These are phyloP conservation scores for Leptopilina drosophilae DNA, from an alignment of 2,888 invertebrate species.

Conservation along the genomic window DNA sequence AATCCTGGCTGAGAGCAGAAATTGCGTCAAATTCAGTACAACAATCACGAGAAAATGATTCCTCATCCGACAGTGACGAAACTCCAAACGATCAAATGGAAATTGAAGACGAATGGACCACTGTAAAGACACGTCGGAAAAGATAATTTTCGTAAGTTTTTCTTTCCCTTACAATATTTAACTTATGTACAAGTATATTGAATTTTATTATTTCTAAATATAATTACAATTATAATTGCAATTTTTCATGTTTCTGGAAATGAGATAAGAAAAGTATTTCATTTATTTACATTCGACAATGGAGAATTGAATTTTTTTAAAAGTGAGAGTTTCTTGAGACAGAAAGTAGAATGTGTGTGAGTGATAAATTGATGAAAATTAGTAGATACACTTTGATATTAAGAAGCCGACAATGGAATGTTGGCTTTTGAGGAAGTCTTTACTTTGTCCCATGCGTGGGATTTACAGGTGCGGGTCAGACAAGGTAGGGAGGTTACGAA, in stretches of 20 bases:
- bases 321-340: background rate
- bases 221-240: no score
- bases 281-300: background rate
- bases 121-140: conserved; percentile 66
- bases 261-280: background rate
- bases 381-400: conserved; percentile 7
- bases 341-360: conserved; percentile 6
- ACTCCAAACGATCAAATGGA: conserved; percentile 56
- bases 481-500: conserved; percentile 71
- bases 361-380: conserved; percentile 14
- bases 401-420: background rate
- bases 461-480: conserved; percentile 51
- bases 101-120: conserved; percentile 66
- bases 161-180: background rate
- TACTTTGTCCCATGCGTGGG: conserved; percentile 9
- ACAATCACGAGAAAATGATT: background rate
- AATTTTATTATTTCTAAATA: no score
- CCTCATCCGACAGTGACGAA: conserved; percentile 10
- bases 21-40: conserved; percentile 39
- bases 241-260: no score
- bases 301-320: background rate
- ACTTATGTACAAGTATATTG: no score
- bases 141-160: conserved; percentile 57
- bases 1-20: conserved; percentile 64
- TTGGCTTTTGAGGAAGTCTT: background rate